Percentiles rank a stretch among this genome's conserved stretches.
These are phyloP conservation scores for Campoplex capitator DNA, from an alignment of 2,888 invertebrate species.

Conservation along the genomic window DNA sequence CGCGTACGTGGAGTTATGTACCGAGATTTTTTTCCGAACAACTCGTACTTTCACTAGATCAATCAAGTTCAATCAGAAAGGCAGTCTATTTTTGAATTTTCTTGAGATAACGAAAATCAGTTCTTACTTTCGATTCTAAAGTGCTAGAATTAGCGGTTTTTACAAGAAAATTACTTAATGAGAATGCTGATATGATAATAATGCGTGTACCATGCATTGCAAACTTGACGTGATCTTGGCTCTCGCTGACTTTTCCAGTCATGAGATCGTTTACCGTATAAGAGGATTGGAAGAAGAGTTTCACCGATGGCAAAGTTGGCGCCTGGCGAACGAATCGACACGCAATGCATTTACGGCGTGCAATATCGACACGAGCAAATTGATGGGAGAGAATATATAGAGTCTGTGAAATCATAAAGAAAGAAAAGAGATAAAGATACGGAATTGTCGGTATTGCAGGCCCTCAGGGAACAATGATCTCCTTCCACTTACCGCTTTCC, in stretches of 20 bases:
- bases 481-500: slow-evolving; percentile 31
- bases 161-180: slow-evolving; percentile 4
- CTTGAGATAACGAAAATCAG: background rate
- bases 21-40: background rate
- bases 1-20: too few species aligned
- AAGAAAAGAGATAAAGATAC: slow-evolving; percentile 13
- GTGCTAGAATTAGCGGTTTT: background rate
- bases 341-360: slow-evolving; percentile 38
- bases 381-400: slow-evolving; percentile 13
- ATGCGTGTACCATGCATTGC: slow-evolving; percentile 21
- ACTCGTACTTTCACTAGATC: background rate
- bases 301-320: slow-evolving; percentile 34
- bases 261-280: slow-evolving; percentile 11
- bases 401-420: slow-evolving; percentile 5
- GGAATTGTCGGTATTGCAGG: slow-evolving; percentile 40
- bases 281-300: slow-evolving; percentile 11
- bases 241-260: background rate
- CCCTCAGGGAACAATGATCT: slow-evolving; percentile 63
- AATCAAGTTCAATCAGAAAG: background rate
- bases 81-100: background rate
- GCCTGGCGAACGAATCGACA: slow-evolving; percentile 45
- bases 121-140: background rate
- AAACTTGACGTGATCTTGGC: slow-evolving; percentile 11
- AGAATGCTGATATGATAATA: background rate
- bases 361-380: slow-evolving; percentile 51